Evolutionary conservation across 2,797 vertebrate species (phyloP).

Genomic region (Lacerta bilineata): DNA sequence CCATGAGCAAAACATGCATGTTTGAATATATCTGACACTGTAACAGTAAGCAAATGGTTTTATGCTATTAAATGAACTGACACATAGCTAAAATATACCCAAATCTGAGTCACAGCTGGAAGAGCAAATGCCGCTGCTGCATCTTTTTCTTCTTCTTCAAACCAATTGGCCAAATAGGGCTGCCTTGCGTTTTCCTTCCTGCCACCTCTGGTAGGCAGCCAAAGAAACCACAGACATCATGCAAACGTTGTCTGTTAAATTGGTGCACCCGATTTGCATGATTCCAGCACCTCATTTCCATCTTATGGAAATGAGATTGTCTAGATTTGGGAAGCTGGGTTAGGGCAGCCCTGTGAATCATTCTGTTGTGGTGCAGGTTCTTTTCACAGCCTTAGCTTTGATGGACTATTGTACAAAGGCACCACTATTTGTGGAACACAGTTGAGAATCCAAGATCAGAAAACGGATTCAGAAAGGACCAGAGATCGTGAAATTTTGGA

Average conservation of each 20-base stretch:
- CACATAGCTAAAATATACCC: background rate
- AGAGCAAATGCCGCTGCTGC: no score
- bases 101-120: slow-evolving; percentile 5
- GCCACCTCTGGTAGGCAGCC: background rate
- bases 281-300: slow-evolving; percentile 3
- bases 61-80: background rate
- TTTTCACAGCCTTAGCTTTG: slow-evolving; percentile 12
- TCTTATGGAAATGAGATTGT: background rate
- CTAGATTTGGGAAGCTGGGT: background rate
- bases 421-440: slow-evolving; percentile 15
- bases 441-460: slow-evolving; percentile 31
- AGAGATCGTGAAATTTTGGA: background rate
- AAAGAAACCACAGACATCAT: background rate
- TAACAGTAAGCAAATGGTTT: background rate
- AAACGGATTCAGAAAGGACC: background rate
- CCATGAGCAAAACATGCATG: background rate
- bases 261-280: background rate
- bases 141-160: background rate
- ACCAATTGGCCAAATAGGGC: background rate
- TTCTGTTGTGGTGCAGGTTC: background rate
- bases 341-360: background rate
- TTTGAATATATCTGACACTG: no score
- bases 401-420: background rate
- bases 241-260: background rate
- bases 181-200: background rate